phyloP scores from a whole-genome alignment of 2,888 invertebrate genomes.

The Hemicrepidius hirtus region DNA sequence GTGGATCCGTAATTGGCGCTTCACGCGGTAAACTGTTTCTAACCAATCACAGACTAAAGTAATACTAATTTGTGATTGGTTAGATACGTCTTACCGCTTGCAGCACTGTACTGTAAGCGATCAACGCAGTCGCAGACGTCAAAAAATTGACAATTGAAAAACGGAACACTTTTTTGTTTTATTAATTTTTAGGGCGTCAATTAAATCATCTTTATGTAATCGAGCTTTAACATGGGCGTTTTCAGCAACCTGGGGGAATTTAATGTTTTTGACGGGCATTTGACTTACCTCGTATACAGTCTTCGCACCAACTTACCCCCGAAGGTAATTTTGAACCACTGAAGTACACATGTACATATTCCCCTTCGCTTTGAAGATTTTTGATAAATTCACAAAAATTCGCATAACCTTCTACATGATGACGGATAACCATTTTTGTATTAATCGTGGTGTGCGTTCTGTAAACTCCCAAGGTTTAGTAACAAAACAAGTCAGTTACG shows the following conservation, averaged over 20 bases:
- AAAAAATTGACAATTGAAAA: no score
- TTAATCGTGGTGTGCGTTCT: background rate
- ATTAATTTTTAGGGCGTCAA: no score
- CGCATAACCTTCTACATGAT: conserved; percentile 77
- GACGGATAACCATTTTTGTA: conserved; percentile 71
- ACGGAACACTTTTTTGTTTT: no score
- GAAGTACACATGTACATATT: conserved; percentile 76
- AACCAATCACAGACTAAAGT: no score
- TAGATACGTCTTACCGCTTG: no score
- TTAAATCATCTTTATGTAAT: conserved; percentile 4
- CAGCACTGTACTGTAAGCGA: no score
- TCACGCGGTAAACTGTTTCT: no score
- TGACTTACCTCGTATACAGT: conserved; percentile 86
- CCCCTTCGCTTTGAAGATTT: conserved; percentile 71
- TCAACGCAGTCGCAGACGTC: no score
- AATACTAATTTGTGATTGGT: no score
- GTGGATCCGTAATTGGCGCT: no score
- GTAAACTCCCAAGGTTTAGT: no score
- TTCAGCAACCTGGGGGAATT: conserved; percentile 18
- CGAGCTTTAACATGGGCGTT: conserved; percentile 4
- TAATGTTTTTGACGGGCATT: background rate
- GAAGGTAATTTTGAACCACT: conserved; percentile 78
- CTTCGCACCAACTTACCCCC: conserved; percentile 92
- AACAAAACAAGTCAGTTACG: no score
- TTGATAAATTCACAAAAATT: conserved; percentile 77